Percentiles rank a stretch among this genome's conserved stretches.
These are phyloP conservation scores for Campoplex capitator DNA, from an alignment of 2,888 invertebrate genomes.

Conservation along the genomic window DNA sequence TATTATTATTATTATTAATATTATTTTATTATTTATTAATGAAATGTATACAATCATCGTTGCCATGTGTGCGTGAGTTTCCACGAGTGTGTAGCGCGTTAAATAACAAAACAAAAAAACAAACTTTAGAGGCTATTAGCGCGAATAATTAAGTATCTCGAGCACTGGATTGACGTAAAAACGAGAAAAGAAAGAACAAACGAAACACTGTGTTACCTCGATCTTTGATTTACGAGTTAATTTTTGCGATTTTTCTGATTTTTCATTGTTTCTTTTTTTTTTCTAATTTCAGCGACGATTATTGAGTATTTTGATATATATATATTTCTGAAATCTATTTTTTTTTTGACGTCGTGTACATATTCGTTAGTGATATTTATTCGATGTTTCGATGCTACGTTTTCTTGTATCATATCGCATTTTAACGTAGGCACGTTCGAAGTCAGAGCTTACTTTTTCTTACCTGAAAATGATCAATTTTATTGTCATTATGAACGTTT, in stretches of 20 bases:
- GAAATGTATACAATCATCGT: constrained; percentile 66
- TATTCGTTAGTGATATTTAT: constrained; percentile 7
- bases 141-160: constrained; percentile 25
- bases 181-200: constrained; percentile 8
- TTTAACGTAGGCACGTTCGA: constrained; percentile 48
- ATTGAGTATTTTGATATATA: constrained; percentile 33
- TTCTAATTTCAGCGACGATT: constrained; percentile 61
- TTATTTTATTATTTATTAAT: constrained; percentile 66
- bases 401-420: constrained; percentile 71
- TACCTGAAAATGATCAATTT: constrained; percentile 45
- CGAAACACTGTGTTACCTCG: constrained; percentile 60
- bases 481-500: constrained; percentile 25
- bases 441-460: constrained; percentile 63
- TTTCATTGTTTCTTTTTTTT: constrained; percentile 60
- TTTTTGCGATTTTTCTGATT: constrained; percentile 55
- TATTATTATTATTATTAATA: constrained; percentile 71
- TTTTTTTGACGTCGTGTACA: constrained; percentile 66
- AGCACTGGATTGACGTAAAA: not conserved
- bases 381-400: constrained; percentile 37
- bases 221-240: constrained; percentile 49
- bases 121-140: constrained; percentile 44
- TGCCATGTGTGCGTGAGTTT: constrained; percentile 64
- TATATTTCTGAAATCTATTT: constrained; percentile 63
- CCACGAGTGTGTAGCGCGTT: constrained; percentile 52
- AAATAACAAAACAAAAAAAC: constrained; percentile 22